Conservation (phyloP, 2,113 vertebrate genomes). For the Dicaeum eximium region DNA sequence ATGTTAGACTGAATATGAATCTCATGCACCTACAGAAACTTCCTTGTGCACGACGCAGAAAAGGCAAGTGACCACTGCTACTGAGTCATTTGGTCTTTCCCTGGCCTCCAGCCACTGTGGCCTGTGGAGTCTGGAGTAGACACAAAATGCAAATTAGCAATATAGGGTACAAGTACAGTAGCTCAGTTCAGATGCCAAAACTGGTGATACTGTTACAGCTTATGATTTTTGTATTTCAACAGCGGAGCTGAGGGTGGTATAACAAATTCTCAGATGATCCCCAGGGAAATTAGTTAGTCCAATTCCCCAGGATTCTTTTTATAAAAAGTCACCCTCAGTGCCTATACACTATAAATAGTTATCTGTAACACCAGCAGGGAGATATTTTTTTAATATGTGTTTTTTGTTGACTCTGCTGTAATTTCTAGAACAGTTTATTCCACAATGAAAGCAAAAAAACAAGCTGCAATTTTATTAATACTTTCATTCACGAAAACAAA, state of each 20-base stretch:
- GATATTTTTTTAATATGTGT: background rate
- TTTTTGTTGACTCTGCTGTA: background rate
- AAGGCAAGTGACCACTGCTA: background rate
- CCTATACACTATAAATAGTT: background rate
- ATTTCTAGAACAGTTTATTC: background rate
- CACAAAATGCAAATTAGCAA: background rate
- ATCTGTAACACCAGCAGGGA: background rate
- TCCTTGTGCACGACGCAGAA: fast-evolving
- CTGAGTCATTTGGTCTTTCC: background rate
- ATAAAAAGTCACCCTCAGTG: background rate
- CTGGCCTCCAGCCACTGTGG: background rate
- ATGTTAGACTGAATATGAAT: background rate
- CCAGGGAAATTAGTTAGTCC: background rate
- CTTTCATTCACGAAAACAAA: background rate
- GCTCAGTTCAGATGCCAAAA: background rate
- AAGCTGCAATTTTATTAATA: background rate
- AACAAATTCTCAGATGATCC: background rate
- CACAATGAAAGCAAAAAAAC: background rate
- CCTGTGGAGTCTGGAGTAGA: background rate
- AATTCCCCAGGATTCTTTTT: background rate
- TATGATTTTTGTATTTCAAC: background rate
- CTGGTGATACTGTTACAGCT: background rate
- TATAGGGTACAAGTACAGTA: background rate
- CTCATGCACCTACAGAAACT: background rate
- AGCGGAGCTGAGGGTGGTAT: background rate